Evolutionary conservation across 1,140 invertebrate species (phyloP).

Genomic region (Lutraria rhynchaena): DNA sequence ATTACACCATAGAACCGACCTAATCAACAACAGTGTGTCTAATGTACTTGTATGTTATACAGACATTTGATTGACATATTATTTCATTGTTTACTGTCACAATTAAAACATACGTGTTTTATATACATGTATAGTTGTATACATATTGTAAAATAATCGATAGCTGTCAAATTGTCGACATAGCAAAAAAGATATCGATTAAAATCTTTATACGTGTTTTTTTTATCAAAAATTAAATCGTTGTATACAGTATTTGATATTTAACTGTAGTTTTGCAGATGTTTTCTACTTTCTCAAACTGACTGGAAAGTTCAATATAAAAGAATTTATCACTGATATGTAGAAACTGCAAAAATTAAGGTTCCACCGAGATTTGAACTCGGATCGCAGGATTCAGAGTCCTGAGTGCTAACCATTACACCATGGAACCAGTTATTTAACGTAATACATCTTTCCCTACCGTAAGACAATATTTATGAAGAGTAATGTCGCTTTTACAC

Average conservation of each 20-base stretch:
- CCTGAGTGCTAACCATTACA: constrained; percentile 64
- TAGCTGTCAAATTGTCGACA: too few relatives aligned
- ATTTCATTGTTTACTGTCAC: too few relatives aligned
- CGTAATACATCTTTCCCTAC: too few relatives aligned
- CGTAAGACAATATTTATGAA: too few relatives aligned
- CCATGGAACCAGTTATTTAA: constrained; percentile 61
- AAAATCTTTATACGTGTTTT: background rate
- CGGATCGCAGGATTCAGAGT: constrained; percentile 64
- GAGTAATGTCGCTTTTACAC: too few relatives aligned
- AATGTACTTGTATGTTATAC: too few relatives aligned
- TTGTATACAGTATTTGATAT: background rate
- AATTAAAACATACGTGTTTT: too few relatives aligned
- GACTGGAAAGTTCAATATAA: background rate
- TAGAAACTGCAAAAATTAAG: constrained; percentile 7
- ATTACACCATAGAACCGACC: constrained; percentile 65
- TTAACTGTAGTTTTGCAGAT: background rate
- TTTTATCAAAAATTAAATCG: background rate
- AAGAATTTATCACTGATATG: background rate
- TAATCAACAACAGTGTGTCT: too few relatives aligned
- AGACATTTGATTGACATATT: too few relatives aligned
- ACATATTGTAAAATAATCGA: too few relatives aligned
- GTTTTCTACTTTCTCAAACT: background rate
- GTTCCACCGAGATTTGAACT: constrained; percentile 63
- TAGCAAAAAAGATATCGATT: background rate
- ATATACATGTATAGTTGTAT: too few relatives aligned